Evolutionary conservation across 2,888 invertebrate genomes (phyloP), one percentile per base, ranked within the genome.

Genomic region (Volucella bombylans): DNA sequence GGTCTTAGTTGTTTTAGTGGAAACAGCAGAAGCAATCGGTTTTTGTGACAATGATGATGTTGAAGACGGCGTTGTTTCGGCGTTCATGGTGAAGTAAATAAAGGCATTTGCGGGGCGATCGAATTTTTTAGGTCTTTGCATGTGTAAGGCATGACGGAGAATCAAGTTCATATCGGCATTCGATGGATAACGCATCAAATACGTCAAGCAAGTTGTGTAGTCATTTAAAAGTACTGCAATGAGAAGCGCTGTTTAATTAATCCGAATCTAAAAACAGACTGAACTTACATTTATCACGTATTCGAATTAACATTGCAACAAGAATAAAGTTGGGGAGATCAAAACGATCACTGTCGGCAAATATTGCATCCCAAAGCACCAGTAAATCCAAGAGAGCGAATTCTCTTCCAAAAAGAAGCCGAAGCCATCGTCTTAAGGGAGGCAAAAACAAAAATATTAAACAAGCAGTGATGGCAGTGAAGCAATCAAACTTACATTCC

Each of bases 401-500:
- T 91, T 97, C 97, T 3, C 97, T 93, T 0, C 97, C 97, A 92
- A 97, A 97, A 14, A 97, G 91, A 73, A 97, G 91, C 6, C 97
- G 93, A 41, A 97, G 92, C 97, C 97, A 97, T 1, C 97, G 96
- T 82, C 96, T 97, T 88, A 0, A 89, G 90, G 31, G 10, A 55
- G 43, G 3, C 1, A 59, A 4, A 38, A 10, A 55, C 11, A 18
- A 50, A 1, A 68, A 73, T 10, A 52, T 52, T 10, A 45, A 50
- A 67, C 10, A 50, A 41, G 18, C 50, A 8, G 8, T 31, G 1
- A 61, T 8, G 8, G 14, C n/a, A n/a, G n/a, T n/a, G 11, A n/a
- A 23, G 3, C 15, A 4, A n/a, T 47, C 14, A 43, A 9, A 23
- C 71, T 93, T 91, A 96, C 96, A 97, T 96, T 90, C 97, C 97